Evolutionary conservation across 1,140 invertebrate genomes (phyloP).

Genomic region (Drosophila willistoni): DNA sequence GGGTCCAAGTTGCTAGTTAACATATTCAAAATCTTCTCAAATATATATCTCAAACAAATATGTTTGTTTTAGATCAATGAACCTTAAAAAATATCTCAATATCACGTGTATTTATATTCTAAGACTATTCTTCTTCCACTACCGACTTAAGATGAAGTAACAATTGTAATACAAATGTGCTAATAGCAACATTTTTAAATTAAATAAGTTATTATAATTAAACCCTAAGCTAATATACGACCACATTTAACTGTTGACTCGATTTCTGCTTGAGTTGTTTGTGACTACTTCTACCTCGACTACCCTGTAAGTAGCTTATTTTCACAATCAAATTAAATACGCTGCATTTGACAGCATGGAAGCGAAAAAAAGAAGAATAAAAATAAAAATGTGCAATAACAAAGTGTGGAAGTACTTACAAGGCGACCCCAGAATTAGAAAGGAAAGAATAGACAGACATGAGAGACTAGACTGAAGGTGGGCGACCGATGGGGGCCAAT

Average conservation of each 20-base stretch:
- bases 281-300: not conserved
- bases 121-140: no score
- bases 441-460: slow-evolving; percentile 7
- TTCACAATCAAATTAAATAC: slow-evolving; percentile 57
- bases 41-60: no score
- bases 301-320: slow-evolving; percentile 1
- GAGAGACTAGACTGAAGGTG: slow-evolving; percentile 23
- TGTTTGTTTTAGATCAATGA: no score
- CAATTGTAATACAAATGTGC: no score
- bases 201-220: no score
- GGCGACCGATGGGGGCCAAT: slow-evolving; percentile 18
- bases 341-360: slow-evolving; percentile 42
- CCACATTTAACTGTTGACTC: not conserved
- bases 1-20: no score
- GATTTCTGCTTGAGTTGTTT: not conserved
- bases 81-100: no score
- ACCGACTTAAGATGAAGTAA: no score
- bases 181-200: no score
- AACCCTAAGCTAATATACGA: no score
- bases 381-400: slow-evolving; percentile 30
- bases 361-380: not conserved
- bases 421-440: not conserved
- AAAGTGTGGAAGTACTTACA: slow-evolving; percentile 26
- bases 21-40: no score
- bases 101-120: no score